Base-by-base conservation (phyloP, 2,797 vertebrate species). In the Scolopax bukidnonensis region DNA sequence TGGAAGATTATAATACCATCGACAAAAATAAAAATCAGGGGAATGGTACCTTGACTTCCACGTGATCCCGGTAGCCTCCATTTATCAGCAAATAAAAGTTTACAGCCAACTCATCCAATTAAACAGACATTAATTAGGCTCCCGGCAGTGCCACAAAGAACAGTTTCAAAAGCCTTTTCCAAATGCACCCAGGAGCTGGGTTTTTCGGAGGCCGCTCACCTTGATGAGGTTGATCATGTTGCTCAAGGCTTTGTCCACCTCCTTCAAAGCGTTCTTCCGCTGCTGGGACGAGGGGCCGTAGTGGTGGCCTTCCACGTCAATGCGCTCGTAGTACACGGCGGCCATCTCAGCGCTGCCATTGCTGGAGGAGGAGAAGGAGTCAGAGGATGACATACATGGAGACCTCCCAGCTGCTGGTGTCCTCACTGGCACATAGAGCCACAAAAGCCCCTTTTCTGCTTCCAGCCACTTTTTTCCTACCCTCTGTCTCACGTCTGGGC, bases 271-370 rank as follows among this genome's bases (percentile, higher is more conserved):
- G 0, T 96, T 91, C 89, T 97, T 98, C 69, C 98, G 95, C 97
- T 99, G 98, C 15, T 87, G 89, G 9, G 99, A 99, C 0, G 90
- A 97, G 24, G 99, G 99, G 28, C 99, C 99, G 0, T 98, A 98
- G 95, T 99, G 99, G 95, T 99, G 99, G 3, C 99, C 99, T 96
- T 99, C 98, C 68, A 99, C 98, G 2, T 99, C 99, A 0, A 99
- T 98, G 51, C 98, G 99, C 97, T 99, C 99, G 3, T 99, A 98
- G 97, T 99, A 99, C 53, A 99, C 98, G 0, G 98, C 98, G 0
- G 98, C 99, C 98, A 99, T 98, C 82, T 98, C 98, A 0, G 98
- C 98, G 0, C 97, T 97, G 91, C 97, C 95, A 0, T 95, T 98
- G 87, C 98, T 99, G 90, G 30, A 43, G 33, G 27, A 53, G 57